Evolutionary conservation across 2,888 invertebrate species (phyloP).

Genomic region (Polymixis lichenea): DNA sequence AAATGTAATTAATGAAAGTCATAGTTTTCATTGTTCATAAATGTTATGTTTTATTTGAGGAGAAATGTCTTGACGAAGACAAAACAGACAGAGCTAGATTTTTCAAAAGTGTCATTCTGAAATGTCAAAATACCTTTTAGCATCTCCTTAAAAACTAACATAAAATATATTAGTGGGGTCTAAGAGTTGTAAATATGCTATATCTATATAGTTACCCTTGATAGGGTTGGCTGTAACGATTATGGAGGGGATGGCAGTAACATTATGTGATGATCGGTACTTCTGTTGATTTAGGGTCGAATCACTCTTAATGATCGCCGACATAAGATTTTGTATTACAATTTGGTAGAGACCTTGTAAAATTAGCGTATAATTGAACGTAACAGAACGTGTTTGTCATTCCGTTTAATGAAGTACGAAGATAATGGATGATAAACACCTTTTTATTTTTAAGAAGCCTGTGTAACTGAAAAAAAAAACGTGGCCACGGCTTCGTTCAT

Average conservation of each 20-base stretch:
- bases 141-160: not conserved
- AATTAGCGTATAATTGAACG: not conserved
- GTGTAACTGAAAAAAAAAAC: too few species aligned
- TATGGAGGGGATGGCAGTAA: slow-evolving; percentile 15
- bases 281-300: slow-evolving; percentile 19
- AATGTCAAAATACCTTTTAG: not conserved
- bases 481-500: too few species aligned
- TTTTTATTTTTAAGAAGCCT: not conserved
- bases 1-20: too few species aligned
- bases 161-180: not conserved
- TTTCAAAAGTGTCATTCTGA: not conserved
- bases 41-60: not conserved
- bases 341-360: not conserved
- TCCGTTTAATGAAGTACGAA: not conserved
- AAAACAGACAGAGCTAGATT: not conserved
- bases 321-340: not conserved
- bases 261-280: slow-evolving; percentile 24
- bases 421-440: not conserved
- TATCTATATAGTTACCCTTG: slow-evolving; percentile 1
- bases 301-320: slow-evolving; percentile 20
- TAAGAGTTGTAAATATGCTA: slow-evolving; percentile 31
- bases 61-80: not conserved
- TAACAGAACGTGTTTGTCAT: too few species aligned
- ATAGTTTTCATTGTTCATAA: not conserved
- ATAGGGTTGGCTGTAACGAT: slow-evolving; percentile 35